Evolutionary conservation across 2,113 vertebrate genomes (phyloP), one percentile per base, ranked within the genome.

Genomic region (Propithecus coquereli): DNA sequence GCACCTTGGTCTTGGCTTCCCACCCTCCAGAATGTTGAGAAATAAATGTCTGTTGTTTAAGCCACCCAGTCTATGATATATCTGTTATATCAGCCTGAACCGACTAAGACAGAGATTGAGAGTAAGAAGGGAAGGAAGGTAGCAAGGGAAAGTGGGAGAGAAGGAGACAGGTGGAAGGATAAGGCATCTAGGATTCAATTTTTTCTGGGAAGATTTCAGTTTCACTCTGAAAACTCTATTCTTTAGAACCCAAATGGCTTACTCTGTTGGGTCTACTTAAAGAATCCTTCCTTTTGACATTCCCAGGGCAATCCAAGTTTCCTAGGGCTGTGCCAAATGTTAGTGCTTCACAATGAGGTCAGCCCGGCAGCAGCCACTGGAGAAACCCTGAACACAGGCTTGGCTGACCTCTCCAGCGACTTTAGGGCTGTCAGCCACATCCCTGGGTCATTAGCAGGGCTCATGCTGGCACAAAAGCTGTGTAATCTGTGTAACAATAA

Each of bases 401-500:
- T 34, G 4, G 47, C 91, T 97, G 85, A 80, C 93, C 80, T 92
- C 57, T 80, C 79, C 50, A 1, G 68, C 76, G 5, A 95, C 82
- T 92, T 52, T 74, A 43, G 92, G 81, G 95, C 22, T 37, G 18
- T 85, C 94, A 96, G 91, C 91, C 82, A 63, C 79, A 87, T 91
- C 90, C 92, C 20, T 92, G 68, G 54, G 94, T 98, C 97, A 98
- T 98, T 97, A 98, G 88, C 71, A 94, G 84, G 76, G 95, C 97
- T 93, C 95, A 85, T 16, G 87, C 96, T 97, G 97, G 89, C 94
- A 96, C 88, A 77, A 71, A 96, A 83, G 77, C 97, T 96, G 84
- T 97, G 96, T 97, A 97, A 98, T 98, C 97, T 97, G 97, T 93
- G 96, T 93, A 97, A 98, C 97, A 98, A 97, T 98, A 98, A 97